Conservation (phyloP, 37 sponge, comb jelly and placozoan species). For the Tethya wilhelma region DNA sequence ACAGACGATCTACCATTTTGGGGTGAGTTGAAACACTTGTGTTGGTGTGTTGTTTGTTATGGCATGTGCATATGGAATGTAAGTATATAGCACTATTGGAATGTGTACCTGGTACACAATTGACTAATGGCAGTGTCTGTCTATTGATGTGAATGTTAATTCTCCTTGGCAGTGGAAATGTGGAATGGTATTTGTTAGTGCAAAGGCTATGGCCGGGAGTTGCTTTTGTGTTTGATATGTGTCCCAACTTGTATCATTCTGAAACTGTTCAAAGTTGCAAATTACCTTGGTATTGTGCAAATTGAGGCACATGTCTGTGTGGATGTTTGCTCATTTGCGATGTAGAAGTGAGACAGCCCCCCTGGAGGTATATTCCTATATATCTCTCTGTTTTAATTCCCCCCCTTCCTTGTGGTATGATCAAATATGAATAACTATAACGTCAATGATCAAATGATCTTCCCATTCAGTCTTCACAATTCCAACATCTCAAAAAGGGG, state of each 20-base stretch:
- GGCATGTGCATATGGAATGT: neutral
- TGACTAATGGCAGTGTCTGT: neutral
- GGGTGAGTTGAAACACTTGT: conserved; percentile 54
- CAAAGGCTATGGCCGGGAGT: neutral
- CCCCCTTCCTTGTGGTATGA: too few species aligned
- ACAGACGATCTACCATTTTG: conserved; percentile 92
- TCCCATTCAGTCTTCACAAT: neutral
- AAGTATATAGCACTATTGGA: neutral
- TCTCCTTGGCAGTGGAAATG: neutral
- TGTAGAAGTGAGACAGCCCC: too few species aligned
- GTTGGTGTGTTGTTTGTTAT: neutral
- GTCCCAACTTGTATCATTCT: too few species aligned
- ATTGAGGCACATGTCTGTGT: too few species aligned
- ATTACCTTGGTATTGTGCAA: too few species aligned
- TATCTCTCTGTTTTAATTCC: too few species aligned
- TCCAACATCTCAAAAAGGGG: too few species aligned
- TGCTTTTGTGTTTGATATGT: neutral
- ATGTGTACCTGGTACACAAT: neutral
- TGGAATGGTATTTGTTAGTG: neutral
- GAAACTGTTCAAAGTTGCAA: too few species aligned
- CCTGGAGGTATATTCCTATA: too few species aligned
- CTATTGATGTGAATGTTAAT: neutral
- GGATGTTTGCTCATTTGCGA: too few species aligned
- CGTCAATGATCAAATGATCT: too few species aligned
- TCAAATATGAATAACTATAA: too few species aligned